phyloP scores from a whole-genome alignment of 2,888 invertebrate species.

The Anoplius nigerrimus region DNA sequence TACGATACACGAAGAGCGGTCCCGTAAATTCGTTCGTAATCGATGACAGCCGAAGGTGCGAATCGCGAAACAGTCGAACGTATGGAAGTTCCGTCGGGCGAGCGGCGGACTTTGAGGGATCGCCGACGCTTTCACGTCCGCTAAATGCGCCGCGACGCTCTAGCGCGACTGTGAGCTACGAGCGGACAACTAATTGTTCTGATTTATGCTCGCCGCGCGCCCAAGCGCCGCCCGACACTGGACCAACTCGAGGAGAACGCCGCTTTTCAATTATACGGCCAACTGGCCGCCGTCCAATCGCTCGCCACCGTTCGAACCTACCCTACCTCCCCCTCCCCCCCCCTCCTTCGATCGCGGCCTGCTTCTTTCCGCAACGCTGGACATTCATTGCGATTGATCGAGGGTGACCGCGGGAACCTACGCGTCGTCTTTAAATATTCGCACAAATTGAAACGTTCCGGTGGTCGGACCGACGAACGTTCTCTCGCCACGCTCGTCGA shows the following conservation, averaged over 20 bases:
- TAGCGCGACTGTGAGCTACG: slow-evolving; percentile 33
- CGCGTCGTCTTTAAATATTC: background rate
- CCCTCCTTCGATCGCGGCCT: background rate
- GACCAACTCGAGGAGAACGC: slow-evolving; percentile 47
- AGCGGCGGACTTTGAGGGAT: too few relatives aligned
- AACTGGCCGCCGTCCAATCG: slow-evolving; percentile 63
- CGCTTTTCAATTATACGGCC: slow-evolving; percentile 63
- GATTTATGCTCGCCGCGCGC: slow-evolving; percentile 55
- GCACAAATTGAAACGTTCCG: too few relatives aligned
- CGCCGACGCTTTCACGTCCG: background rate
- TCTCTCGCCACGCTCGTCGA: too few relatives aligned
- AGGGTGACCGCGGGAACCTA: slow-evolving; percentile 50
- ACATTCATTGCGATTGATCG: slow-evolving; percentile 38
- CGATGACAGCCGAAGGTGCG: too few relatives aligned
- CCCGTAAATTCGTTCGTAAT: too few relatives aligned
- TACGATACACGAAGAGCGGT: too few relatives aligned
- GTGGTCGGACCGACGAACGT: too few relatives aligned
- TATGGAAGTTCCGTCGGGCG: background rate
- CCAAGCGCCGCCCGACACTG: slow-evolving; percentile 44
- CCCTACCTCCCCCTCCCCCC: slow-evolving; percentile 13
- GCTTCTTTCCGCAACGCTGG: slow-evolving; percentile 22
- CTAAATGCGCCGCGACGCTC: slow-evolving; percentile 40
- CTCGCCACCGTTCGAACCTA: slow-evolving; percentile 51
- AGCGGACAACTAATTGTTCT: slow-evolving; percentile 57
- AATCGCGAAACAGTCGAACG: background rate